Conservation (phyloP, 2,113 vertebrate species). For the Telmatochromis sp. region DNA sequence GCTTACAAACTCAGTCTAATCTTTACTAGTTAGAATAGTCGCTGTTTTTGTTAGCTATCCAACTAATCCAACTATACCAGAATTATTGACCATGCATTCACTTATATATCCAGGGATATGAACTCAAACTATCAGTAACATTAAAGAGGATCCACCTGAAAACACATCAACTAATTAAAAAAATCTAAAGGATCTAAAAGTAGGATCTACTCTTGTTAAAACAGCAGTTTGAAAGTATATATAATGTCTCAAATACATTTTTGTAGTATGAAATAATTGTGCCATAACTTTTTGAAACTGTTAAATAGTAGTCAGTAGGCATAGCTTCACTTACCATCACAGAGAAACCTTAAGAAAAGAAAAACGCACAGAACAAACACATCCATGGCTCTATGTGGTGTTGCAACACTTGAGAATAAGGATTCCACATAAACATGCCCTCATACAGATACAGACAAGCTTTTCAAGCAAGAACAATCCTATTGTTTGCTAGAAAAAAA, state of each 20-base stretch:
- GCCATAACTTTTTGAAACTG: background rate
- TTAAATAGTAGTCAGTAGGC: background rate
- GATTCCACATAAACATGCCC: background rate
- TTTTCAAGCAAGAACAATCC: background rate
- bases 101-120: background rate
- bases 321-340: constrained; percentile 24
- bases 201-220: background rate
- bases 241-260: background rate
- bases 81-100: background rate
- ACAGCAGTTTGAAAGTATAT: background rate
- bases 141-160: background rate
- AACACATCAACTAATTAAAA: background rate
- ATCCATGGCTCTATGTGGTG: background rate
- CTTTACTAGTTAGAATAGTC: background rate
- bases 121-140: background rate
- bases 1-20: background rate
- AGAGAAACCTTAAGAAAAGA: background rate
- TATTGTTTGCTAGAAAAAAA: background rate
- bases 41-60: background rate
- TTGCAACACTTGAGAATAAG: background rate
- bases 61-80: background rate
- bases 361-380: background rate
- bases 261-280: background rate
- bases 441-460: background rate
- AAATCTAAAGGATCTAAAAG: background rate